Base-by-base conservation (phyloP, 2,797 vertebrate species). In the Bryconaethiops microstoma region DNA sequence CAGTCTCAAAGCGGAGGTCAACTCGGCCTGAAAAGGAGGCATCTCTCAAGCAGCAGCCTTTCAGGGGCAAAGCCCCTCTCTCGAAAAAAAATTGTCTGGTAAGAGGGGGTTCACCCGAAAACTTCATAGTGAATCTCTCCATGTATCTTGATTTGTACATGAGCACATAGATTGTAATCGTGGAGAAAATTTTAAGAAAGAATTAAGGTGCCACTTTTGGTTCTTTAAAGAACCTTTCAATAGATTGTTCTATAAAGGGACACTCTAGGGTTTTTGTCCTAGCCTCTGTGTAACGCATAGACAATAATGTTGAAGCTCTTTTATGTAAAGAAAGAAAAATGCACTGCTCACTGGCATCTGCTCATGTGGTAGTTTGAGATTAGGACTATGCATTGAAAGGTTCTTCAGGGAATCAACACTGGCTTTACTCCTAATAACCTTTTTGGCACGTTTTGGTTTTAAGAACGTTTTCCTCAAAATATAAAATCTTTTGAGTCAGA, bases 1-100 rank as follows among this genome's bases (percentile, higher is more conserved):
- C 92, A 86, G 78, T 85, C 84, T 88, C 82, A 87, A 90, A 89
- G 84, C 80, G 88, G 87, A 91, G 93, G 92, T 92, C 92, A 93
- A 72, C 85, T 65, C 59, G 42, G 72, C 39, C 62, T 80, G 85
- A 85, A 87, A 77, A 64, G 82, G 71, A 82, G 74, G 70, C 70
- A 82, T 73, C 69, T 60, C 83, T 81, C 77, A 74, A 75, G 72
- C 71, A n/a, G 68, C 63, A 70, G 80, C 83, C 85, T 80, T 84
- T 86, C 75, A 83, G 75, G 75, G 81, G 72, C 25, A 73, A 83
- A 83, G 69, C 67, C 80, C 21, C 62, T 48, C 79, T 78, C 59
- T 84, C 74, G n/a, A n/a, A 81, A 83, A 78, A 72, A 64, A 35
- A 35, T 35, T 72, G 74, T 86, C 83, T 77, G 74, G 76, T 54